These are phyloP conservation scores for Mormyrops attenuatus DNA, from an alignment of 2,797 vertebrate species.

Conservation along the genomic window DNA sequence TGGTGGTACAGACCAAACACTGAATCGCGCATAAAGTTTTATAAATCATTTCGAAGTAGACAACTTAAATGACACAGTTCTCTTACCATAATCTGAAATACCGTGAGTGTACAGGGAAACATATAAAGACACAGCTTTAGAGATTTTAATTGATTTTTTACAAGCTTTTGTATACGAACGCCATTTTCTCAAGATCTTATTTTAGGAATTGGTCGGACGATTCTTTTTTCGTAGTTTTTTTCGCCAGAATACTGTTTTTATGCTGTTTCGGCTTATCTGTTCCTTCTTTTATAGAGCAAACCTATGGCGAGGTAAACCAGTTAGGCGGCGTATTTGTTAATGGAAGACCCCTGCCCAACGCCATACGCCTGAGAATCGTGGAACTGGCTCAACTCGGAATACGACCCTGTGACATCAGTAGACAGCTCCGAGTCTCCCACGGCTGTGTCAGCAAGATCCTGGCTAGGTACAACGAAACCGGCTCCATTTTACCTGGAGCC, in stretches of 20 bases:
- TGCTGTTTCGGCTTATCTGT: constrained; percentile 14
- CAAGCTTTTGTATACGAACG: constrained; percentile 27
- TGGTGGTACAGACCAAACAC: not conserved
- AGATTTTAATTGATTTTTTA: not conserved
- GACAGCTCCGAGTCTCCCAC: constrained; percentile 91
- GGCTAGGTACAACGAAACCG: constrained; percentile 95
- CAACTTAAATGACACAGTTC: not conserved
- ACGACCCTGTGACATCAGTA: constrained; percentile 92
- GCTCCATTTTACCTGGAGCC: constrained; percentile 92
- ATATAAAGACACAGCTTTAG: not conserved
- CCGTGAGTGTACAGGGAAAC: not conserved
- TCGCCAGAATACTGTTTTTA: not conserved
- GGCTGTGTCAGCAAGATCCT: constrained; percentile 97
- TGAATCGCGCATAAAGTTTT: not conserved
- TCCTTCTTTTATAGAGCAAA: constrained; percentile 74
- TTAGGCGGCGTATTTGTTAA: constrained; percentile 95
- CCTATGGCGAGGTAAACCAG: constrained; percentile 97
- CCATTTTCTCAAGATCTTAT: constrained; percentile 46
- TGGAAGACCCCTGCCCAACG: constrained; percentile 91
- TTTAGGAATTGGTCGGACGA: not conserved
- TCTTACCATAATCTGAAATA: not conserved
- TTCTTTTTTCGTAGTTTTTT: constrained; percentile 15
- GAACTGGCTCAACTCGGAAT: constrained; percentile 96
- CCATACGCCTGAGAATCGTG: constrained; percentile 88
- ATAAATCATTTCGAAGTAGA: not conserved